Evolutionary conservation across 92 coral and sea anemone genomes (phyloP), one percentile per base, ranked within the genome.

Genomic region (Muricea muricata): DNA sequence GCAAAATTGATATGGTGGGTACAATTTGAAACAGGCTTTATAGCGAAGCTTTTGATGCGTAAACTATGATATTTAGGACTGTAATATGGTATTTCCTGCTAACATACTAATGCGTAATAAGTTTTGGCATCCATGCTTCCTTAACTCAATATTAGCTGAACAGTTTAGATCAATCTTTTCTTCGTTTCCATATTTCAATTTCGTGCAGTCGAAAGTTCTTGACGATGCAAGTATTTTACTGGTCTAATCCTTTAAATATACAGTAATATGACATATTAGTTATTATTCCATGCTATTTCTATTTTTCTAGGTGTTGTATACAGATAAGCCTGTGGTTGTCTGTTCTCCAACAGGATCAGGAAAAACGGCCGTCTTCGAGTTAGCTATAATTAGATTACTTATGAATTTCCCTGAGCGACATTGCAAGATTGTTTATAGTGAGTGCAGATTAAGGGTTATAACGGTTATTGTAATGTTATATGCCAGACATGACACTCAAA

Each of bases 341-440:
- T 97, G 99, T 79, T 97, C 99, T 17, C 99, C 99, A 1, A 97
- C 99, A 9, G 99, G 99, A 45, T 94, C 99, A 61, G 99, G 99
- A 11, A 97, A 97, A 87, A 97, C 99, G 26, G 98, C 92, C 1
- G 83, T 97, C 26, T 97, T 97, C 89, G 99, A 97, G 79, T 88
- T 97, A 56, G 99, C 99, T 47, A 90, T 97, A 21, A 86, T 97
- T 83, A 94, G 99, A 42, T 91, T 90, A 12, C 86, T 97, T 47
- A 92, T 97, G 94, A 97, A 88, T 30, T 72, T 73, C 41, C 92
- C 85, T 40, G 88, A 60, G 20, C 87, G 82, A 7, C 85, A 84
- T 21, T 87, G 84, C 32, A 97, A 92, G 76, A 91, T 97, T 52
- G 98, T 97, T 29, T 93, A 96, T 90, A 96, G 98, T 95, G 85